Percentiles rank a stretch among this genome's conserved stretches.
Evolutionary conservation across 1,140 invertebrate species (phyloP).

Genomic region (Popillia japonica): DNA sequence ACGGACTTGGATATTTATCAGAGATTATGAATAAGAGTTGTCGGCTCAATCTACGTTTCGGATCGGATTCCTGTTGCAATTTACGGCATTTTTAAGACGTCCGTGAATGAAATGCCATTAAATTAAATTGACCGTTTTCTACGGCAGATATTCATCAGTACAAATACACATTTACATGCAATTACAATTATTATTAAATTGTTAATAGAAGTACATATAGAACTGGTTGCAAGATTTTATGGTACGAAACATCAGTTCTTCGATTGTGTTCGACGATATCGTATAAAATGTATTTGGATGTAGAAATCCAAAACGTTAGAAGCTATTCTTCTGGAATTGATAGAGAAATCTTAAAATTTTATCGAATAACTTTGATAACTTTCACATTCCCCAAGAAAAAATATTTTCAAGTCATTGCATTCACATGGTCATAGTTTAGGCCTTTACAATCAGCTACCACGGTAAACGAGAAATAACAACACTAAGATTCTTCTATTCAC

Average conservation of each 20-base stretch:
- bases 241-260: background rate
- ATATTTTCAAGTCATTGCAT: no score
- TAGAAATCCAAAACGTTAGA: background rate
- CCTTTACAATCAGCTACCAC: no score
- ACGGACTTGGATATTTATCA: background rate
- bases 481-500: no score
- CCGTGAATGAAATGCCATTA: slow-evolving; percentile 32
- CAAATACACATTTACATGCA: slow-evolving; percentile 25
- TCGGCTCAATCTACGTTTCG: slow-evolving; percentile 3
- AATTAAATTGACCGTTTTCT: slow-evolving; percentile 34
- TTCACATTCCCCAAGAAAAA: no score
- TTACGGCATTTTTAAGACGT: slow-evolving; percentile 23
- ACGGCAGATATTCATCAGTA: slow-evolving; percentile 22
- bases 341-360: no score
- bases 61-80: slow-evolving; percentile 36
- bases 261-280: background rate
- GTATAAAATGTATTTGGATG: slow-evolving; percentile 1
- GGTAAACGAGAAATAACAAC: no score
- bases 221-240: background rate
- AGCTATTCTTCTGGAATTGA: background rate
- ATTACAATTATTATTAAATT: slow-evolving; percentile 36
- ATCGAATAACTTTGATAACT: no score
- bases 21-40: slow-evolving; percentile 22
- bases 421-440: no score
- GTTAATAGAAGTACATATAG: background rate